These are phyloP conservation scores for Drosophila melanosoma DNA, from an alignment of 2,888 invertebrate species.

Conservation along the genomic window DNA sequence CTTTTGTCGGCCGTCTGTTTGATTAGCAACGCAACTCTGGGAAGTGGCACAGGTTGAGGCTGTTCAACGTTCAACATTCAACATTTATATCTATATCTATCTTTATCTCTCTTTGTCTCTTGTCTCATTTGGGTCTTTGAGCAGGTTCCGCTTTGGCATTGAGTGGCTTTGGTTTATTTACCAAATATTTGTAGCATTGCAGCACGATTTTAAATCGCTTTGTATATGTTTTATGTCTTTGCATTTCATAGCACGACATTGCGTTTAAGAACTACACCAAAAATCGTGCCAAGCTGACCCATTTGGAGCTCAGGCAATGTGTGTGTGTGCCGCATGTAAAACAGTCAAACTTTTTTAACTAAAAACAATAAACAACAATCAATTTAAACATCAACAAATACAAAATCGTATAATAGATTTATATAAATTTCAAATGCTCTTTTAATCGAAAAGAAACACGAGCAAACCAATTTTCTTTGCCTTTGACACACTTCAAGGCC, in stretches of 20 bases:
- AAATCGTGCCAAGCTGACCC: slow-evolving; percentile 66
- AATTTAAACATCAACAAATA: slow-evolving; percentile 37
- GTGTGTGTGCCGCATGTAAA: slow-evolving; percentile 52
- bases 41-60: slow-evolving; percentile 54
- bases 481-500: not conserved
- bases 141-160: slow-evolving; percentile 66
- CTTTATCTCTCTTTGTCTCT: slow-evolving; percentile 5
- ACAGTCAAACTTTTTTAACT: slow-evolving; percentile 47
- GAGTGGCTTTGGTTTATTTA: slow-evolving; percentile 43
- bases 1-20: slow-evolving; percentile 42
- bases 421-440: slow-evolving; percentile 31
- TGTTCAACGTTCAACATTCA: not conserved
- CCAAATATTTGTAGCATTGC: slow-evolving; percentile 66
- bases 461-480: not conserved
- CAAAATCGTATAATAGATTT: slow-evolving; percentile 20
- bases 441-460: not conserved
- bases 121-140: slow-evolving; percentile 23
- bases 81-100: not conserved
- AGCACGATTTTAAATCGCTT: slow-evolving; percentile 61
- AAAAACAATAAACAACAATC: slow-evolving; percentile 48
- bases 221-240: slow-evolving; percentile 53
- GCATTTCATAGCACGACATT: slow-evolving; percentile 66
- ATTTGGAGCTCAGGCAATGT: slow-evolving; percentile 43
- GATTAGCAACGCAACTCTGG: slow-evolving; percentile 53
- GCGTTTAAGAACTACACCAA: slow-evolving; percentile 60